Conservation (phyloP, 2,797 vertebrate genomes). For the Cyclopterus lumpus region DNA sequence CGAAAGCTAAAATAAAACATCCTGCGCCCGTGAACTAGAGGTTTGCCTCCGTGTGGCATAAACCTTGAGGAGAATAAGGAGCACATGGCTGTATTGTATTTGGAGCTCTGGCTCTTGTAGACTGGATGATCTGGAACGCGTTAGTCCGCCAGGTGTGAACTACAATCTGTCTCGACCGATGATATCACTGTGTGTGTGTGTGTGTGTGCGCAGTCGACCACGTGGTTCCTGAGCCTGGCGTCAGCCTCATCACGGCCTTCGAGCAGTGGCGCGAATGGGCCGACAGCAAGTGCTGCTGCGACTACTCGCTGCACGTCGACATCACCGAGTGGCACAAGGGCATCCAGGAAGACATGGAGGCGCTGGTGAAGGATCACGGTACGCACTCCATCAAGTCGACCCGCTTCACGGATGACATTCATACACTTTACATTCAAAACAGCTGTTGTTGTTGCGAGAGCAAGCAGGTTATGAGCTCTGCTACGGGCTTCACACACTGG, state of each 20-base stretch:
- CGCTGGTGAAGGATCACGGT: constrained; percentile 97
- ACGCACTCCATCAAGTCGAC: neutral
- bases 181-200: constrained; percentile 2
- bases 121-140: neutral
- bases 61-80: constrained; percentile 9
- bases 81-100: constrained; percentile 1
- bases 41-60: constrained; percentile 4
- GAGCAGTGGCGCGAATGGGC: constrained; percentile 99
- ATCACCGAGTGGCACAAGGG: constrained; percentile 98
- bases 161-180: neutral
- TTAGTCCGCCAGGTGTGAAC: neutral
- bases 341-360: constrained; percentile 97
- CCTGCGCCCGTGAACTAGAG: neutral
- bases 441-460: neutral
- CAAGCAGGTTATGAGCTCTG: neutral
- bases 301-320: constrained; percentile 97
- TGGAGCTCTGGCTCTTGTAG: neutral
- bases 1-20: constrained; percentile 10
- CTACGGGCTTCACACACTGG: too few species aligned
- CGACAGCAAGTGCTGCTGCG: constrained; percentile 95
- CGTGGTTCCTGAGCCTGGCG: constrained; percentile 92
- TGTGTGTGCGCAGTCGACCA: constrained; percentile 89
- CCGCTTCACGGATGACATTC: neutral
- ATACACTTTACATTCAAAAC: too few species aligned
- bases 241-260: constrained; percentile 90